Evolutionary conservation across 2,888 invertebrate genomes (phyloP).

Genomic region (Willowsia nigromaculata): DNA sequence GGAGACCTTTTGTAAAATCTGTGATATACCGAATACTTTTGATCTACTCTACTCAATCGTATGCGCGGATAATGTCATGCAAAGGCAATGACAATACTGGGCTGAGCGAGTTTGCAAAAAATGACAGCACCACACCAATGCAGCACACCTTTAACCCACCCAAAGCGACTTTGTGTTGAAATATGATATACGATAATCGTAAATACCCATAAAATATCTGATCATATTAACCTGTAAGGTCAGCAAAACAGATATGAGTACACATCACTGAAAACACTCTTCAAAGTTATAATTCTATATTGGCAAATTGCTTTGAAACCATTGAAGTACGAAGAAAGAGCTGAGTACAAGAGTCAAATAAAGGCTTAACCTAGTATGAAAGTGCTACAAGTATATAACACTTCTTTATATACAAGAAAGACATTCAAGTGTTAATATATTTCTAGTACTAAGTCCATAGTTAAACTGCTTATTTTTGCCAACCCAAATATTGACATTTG

Average conservation of each 20-base stretch:
- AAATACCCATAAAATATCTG: not conserved
- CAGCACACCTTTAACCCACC: not conserved
- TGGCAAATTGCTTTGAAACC: constrained; percentile 18
- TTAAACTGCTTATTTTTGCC: not conserved
- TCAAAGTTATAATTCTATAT: not conserved
- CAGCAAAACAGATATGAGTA: not conserved
- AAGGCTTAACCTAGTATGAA: not conserved
- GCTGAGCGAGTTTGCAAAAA: not conserved
- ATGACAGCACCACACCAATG: not conserved
- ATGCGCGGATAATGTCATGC: no score
- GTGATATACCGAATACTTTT: no score
- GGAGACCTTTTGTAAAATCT: no score
- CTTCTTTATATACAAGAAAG: not conserved
- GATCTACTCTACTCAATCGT: no score
- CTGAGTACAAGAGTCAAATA: constrained; percentile 15
- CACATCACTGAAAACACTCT: not conserved
- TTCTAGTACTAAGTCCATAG: no score
- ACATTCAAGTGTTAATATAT: not conserved
- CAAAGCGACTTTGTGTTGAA: constrained; percentile 5
- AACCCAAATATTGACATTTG: constrained; percentile 40
- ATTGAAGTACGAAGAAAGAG: not conserved
- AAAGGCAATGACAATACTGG: no score
- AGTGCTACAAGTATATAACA: not conserved
- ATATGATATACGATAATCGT: not conserved
- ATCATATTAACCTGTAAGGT: constrained; percentile 9